Evolutionary conservation across 2,888 invertebrate species (phyloP).

Genomic region (Liodrosophila aerea): DNA sequence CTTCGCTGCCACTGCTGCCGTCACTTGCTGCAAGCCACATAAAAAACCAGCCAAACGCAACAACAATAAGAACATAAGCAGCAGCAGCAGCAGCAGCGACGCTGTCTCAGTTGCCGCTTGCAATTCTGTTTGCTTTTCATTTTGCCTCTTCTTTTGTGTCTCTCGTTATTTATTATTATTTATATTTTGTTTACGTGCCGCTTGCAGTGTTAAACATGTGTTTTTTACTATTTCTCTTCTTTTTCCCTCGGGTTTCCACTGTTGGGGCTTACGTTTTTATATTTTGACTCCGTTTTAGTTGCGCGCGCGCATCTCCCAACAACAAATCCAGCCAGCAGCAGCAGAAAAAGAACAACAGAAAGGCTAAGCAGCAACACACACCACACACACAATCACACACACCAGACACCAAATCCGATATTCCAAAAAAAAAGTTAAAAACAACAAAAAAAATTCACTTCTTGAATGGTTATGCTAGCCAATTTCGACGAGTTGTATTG

Average conservation of each 20-base stretch:
- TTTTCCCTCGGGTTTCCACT: constrained; percentile 1
- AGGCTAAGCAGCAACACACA: constrained; percentile 32
- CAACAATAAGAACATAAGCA: constrained; percentile 32
- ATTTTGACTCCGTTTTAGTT: constrained; percentile 51
- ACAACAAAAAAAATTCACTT: constrained; percentile 14
- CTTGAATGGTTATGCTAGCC: constrained; percentile 7
- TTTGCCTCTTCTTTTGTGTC: constrained; percentile 9
- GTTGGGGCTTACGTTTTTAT: constrained; percentile 36
- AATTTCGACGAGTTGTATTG: constrained; percentile 9
- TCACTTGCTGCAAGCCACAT: constrained; percentile 47
- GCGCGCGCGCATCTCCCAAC: constrained; percentile 66
- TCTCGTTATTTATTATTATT: constrained; percentile 10
- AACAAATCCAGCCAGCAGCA: constrained; percentile 13
- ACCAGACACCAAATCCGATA: constrained; percentile 36
- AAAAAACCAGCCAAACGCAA: constrained; percentile 24
- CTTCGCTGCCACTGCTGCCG: constrained; percentile 17
- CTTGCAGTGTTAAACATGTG: constrained; percentile 17
- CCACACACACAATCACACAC: constrained; percentile 28
- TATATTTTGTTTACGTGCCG: constrained; percentile 41
- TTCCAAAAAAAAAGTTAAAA: constrained; percentile 17
- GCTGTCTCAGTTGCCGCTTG: constrained; percentile 20
- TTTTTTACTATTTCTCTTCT: constrained; percentile 9
- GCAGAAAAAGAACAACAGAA: constrained; percentile 19
- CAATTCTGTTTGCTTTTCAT: constrained; percentile 23
- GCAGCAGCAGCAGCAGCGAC: constrained; percentile 19